A percentile compares a stretch with the other conserved stretches of the same genome.
Evolutionary conservation across 2,797 vertebrate species (phyloP).

Genomic region (Sorex maritimensis): DNA sequence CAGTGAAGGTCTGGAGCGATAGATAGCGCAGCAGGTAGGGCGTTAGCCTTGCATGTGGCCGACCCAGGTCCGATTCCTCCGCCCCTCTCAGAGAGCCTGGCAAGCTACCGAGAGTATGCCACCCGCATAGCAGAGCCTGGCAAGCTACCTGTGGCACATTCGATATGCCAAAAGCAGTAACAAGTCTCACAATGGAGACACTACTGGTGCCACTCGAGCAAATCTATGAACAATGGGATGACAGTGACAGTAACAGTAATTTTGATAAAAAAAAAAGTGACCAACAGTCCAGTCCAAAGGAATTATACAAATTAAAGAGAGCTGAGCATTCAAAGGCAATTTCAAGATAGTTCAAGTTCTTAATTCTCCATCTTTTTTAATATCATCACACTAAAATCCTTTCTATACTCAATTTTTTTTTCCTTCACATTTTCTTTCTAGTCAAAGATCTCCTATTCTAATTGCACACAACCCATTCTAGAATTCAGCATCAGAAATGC

Average conservation of each 20-base stretch:
- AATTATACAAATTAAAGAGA: slow-evolving; percentile 24
- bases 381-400: not conserved
- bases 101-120: too few relatives aligned
- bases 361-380: not conserved
- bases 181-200: too few relatives aligned
- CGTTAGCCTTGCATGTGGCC: too few relatives aligned
- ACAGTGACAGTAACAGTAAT: not conserved
- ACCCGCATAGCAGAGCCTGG: too few relatives aligned
- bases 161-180: too few relatives aligned
- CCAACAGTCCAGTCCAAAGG: not conserved
- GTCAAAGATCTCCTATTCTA: not conserved
- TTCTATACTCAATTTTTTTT: not conserved
- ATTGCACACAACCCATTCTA: not conserved
- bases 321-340: slow-evolving; percentile 24
- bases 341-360: slow-evolving; percentile 3
- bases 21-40: too few relatives aligned
- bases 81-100: too few relatives aligned
- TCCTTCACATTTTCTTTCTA: not conserved
- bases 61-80: too few relatives aligned
- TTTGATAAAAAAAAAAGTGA: slow-evolving; percentile 5
- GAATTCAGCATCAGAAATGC: not conserved
- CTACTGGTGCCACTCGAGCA: too few relatives aligned
- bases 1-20: not conserved
- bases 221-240: too few relatives aligned
- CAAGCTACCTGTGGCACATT: too few relatives aligned